A percentile compares a stretch with the other conserved stretches of the same genome.
Conservation (phyloP, 2,113 vertebrate species). For the Falcunculus frontatus region DNA sequence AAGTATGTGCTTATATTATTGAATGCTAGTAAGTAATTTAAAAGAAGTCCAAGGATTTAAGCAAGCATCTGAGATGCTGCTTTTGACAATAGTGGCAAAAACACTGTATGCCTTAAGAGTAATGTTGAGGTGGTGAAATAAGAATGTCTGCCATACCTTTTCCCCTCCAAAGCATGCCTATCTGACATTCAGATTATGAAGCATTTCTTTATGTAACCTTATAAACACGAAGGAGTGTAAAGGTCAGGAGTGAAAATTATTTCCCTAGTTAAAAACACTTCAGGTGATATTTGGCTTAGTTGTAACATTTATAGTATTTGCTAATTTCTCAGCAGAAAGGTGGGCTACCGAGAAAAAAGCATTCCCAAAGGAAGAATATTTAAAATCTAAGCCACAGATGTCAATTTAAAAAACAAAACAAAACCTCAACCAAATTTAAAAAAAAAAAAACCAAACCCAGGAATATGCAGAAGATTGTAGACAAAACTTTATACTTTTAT, state of each 20-base stretch:
- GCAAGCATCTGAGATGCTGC: neutral
- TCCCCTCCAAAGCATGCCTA: neutral
- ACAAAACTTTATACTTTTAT: neutral
- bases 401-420: neutral
- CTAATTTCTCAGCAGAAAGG: neutral
- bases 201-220: neutral
- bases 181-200: neutral
- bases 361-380: neutral
- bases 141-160: neutral
- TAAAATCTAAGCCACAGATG: neutral
- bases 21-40: neutral
- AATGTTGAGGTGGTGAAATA: neutral
- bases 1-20: neutral
- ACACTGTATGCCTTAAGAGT: neutral
- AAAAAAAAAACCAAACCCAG: neutral
- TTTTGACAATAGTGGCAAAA: neutral
- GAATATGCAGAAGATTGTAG: neutral
- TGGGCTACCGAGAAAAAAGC: neutral
- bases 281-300: conserved; percentile 8
- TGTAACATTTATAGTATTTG: conserved; percentile 43
- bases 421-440: neutral
- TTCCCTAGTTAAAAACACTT: conserved; percentile 21
- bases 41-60: neutral
- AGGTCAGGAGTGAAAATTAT: conserved; percentile 35
- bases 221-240: neutral